Base-by-base conservation (phyloP, 1,140 invertebrate species). In the Sycophila sp. region DNA sequence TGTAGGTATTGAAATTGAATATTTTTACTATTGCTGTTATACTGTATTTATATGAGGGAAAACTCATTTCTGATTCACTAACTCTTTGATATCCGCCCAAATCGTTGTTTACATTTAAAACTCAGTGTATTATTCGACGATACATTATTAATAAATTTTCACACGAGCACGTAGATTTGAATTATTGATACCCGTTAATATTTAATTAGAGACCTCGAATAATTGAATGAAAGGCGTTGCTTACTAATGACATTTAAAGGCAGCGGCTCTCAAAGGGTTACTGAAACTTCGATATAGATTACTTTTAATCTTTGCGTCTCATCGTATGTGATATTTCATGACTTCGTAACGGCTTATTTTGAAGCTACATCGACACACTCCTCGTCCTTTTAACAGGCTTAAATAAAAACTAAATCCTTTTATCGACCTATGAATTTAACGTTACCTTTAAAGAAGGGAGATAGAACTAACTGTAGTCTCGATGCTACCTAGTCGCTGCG, bases 21-120 rank as follows among this genome's bases (percentile, higher is more conserved):
- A 69, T 69, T 69, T 69, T 69, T 69, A 69, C 24, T 69, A 69
- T 34, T 55, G 28, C 28, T 63, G 2, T 42, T 69, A 45, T 45
- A 63, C 47, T 63, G 47, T 69, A 51, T 62, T 42, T 3, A 42
- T 55, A 38, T 11, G 15, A 55, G 42, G 63, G n/a, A 8, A 24
- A n/a, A 34, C 26, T 22, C 22, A 0, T 42, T 32, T 62, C 17
- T n/a, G 15, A 42, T 62, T 63, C 22, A 32, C 15, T 38, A 55
- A 53, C 36, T 60, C 45, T 38, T 69, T 68, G 55, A 69, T 22
- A 13, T 51, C 24, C 22, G 17, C 10, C 6, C 2, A 17, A 1
- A 34, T 0, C 15, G n/a, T n/a, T n/a, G n/a, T n/a, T n/a, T n/a
- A n/a, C n/a, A n/a, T n/a, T n/a, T n/a, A n/a, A n/a, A n/a, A n/a